Evolutionary conservation across 2,113 vertebrate genomes (phyloP), one percentile per base, ranked within the genome.

Genomic region (Silurus meridionalis): DNA sequence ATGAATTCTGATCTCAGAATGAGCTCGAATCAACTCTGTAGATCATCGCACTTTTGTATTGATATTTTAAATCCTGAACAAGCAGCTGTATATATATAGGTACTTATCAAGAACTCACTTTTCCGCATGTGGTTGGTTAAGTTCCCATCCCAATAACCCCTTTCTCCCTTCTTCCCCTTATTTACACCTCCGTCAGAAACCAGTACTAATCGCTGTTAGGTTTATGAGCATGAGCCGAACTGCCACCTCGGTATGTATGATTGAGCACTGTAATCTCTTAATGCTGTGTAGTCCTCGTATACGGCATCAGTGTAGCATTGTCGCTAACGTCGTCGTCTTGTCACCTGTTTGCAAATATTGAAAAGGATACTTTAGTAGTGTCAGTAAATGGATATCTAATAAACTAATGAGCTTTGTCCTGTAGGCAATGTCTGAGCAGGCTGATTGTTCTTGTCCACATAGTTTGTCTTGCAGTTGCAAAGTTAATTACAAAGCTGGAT

Each of bases 161-260:
- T 77, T 85, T 91, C 75, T 90, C 84, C 87, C 90, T 89, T 90
- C 94, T 96, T 95, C 96, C 94, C 95, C 94, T 95, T 93, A 80
- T 64, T 46, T 52, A 83, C 95, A 81, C 96, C 94, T 93, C 95
- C 95, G 97, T 93, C 96, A 99, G 97, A 98, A 98, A 95, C 97
- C 97, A 37, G 96, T 98, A 97, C 96, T 99, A 97, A 99, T 99
- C 95, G 97, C 97, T 91, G 96, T 98, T 99, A 99, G 97, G 97
- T 99, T 99, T 97, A 97, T 98, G 97, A 98, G 97, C 97, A 98
- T 98, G 95, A 95, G 96, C 95, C 96, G 97, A 97, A 96, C 89
- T 91, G 95, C 96, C 92, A 94, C 97, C 83, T 87, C 89, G 93
- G 94, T 94, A 94, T 90, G 93, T 94, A 94, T 94, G 87, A 91